These are phyloP conservation scores for Pocillopora damicornis DNA, from an alignment of 64 coral and sea anemone species.

Conservation along the genomic window DNA sequence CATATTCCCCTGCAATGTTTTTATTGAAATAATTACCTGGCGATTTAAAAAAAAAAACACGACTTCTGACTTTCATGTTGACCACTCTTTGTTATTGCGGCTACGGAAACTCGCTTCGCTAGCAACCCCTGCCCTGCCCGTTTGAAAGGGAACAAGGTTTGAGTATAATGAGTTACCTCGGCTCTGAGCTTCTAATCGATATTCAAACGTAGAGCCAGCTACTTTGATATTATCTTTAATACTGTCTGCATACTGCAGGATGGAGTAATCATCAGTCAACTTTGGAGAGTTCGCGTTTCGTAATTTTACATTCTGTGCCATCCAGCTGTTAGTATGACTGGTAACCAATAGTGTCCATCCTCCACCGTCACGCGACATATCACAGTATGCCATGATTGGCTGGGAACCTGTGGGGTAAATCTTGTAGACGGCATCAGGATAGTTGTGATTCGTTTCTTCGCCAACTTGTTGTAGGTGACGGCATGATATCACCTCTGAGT, in stretches of 20 bases:
- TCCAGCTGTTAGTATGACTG: slow-evolving; percentile 81
- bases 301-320: slow-evolving; percentile 47
- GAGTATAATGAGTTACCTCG: slow-evolving; percentile 26
- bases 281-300: slow-evolving; percentile 35
- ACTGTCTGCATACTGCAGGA: slow-evolving; percentile 59
- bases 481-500: slow-evolving; percentile 58
- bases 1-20: no score
- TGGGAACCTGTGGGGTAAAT: slow-evolving; percentile 53
- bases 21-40: no score
- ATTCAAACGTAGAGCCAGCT: slow-evolving; percentile 66
- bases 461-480: slow-evolving; percentile 58
- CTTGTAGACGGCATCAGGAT: slow-evolving; percentile 65
- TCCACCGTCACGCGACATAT: slow-evolving; percentile 89
- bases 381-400: slow-evolving; percentile 56
- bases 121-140: no score
- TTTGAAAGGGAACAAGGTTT: no score
- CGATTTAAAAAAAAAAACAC: no score
- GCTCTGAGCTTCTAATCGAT: slow-evolving; percentile 76
- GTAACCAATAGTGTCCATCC: slow-evolving; percentile 91
- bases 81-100: no score
- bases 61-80: no score
- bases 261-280: slow-evolving; percentile 61
- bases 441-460: not conserved
- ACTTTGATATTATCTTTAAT: slow-evolving; percentile 75
- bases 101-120: no score